Percentiles rank a stretch among this genome's conserved stretches.
These are phyloP conservation scores for Galeruca laticollis DNA, from an alignment of 2,888 invertebrate species.

Conservation along the genomic window DNA sequence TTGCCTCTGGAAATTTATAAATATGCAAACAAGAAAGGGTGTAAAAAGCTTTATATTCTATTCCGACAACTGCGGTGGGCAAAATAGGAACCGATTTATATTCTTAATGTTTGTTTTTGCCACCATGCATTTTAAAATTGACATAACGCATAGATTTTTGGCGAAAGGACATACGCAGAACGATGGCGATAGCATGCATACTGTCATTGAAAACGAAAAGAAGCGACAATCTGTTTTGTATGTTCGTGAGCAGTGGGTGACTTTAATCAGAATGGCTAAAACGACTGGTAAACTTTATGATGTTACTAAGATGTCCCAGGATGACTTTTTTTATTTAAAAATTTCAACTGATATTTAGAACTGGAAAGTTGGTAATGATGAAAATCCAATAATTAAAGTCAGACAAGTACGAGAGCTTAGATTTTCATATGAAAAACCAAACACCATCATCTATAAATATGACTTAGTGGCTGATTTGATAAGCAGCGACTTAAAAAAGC, in stretches of 20 bases:
- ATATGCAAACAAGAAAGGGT: too few relatives aligned
- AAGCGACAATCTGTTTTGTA: constrained; percentile 32
- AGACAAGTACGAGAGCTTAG: not conserved
- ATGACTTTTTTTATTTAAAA: not conserved
- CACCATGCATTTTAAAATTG: too few relatives aligned
- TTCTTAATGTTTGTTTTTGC: too few relatives aligned
- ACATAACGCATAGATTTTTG: not conserved
- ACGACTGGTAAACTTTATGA: constrained; percentile 4
- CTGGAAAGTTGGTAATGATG: not conserved
- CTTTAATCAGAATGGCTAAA: constrained; percentile 11
- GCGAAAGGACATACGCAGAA: not conserved
- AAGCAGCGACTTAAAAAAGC: too few relatives aligned
- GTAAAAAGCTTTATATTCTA: too few relatives aligned
- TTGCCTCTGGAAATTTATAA: too few relatives aligned
- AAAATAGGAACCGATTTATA: too few relatives aligned
- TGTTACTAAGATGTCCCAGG: not conserved
- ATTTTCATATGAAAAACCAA: not conserved
- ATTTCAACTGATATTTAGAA: not conserved
- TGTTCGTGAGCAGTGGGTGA: constrained; percentile 37
- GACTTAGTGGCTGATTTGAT: too few relatives aligned
- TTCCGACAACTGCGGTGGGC: too few relatives aligned
- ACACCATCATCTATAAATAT: too few relatives aligned
- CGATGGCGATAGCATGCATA: not conserved
- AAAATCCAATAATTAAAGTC: not conserved
- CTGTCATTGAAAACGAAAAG: constrained; percentile 13